A percentile compares a stretch with the other conserved stretches of the same genome.
phyloP scores from a whole-genome alignment of 2,888 invertebrate genomes.

The Coenonympha arcania region DNA sequence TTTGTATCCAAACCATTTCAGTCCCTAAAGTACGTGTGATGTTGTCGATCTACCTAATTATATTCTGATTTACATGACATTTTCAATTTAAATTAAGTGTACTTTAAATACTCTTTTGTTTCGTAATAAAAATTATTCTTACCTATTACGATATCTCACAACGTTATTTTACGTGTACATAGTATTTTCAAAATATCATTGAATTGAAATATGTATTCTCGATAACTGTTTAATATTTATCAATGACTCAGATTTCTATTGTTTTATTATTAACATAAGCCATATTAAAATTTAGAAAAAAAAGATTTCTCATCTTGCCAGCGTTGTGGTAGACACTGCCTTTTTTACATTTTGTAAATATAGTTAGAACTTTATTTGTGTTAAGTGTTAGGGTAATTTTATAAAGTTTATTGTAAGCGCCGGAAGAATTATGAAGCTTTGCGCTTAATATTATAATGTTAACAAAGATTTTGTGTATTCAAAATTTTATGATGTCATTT shows the following conservation, averaged over 20 bases:
- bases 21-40: slow-evolving; percentile 24
- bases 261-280: slow-evolving; percentile 58
- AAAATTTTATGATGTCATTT: slow-evolving; percentile 9
- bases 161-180: slow-evolving; percentile 10
- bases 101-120: slow-evolving; percentile 38
- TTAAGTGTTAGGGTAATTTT: slow-evolving; percentile 33
- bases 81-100: slow-evolving; percentile 40
- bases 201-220: too few species aligned
- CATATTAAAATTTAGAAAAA: slow-evolving; percentile 69
- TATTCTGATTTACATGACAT: slow-evolving; percentile 34
- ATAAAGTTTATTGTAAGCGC: slow-evolving; percentile 21
- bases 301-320: slow-evolving; percentile 71
- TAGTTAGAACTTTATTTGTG: slow-evolving; percentile 29
- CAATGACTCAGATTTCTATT: slow-evolving; percentile 45
- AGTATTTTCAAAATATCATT: too few species aligned
- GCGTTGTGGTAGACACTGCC: slow-evolving; percentile 70
- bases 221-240: slow-evolving; percentile 22
- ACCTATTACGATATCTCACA: slow-evolving; percentile 9
- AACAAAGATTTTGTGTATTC: background rate
- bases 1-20: slow-evolving; percentile 35
- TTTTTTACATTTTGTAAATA: slow-evolving; percentile 65
- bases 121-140: slow-evolving; percentile 19
- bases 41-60: slow-evolving; percentile 12
- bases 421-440: slow-evolving; percentile 7
- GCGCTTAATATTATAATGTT: background rate